phyloP scores from a whole-genome alignment of 2,113 vertebrate genomes.

The Charadrius vociferus region DNA sequence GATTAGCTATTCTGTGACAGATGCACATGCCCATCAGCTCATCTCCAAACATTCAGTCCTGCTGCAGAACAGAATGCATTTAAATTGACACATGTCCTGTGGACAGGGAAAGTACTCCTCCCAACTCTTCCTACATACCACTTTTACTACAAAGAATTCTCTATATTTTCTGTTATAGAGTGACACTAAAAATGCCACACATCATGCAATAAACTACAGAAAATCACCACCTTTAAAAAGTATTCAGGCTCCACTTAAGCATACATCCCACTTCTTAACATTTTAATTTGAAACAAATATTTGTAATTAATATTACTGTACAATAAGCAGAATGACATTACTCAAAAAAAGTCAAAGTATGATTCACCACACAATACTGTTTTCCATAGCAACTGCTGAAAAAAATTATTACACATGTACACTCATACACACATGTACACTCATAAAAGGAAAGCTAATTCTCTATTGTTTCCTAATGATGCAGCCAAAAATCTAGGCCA shows the following conservation, averaged over 20 bases:
- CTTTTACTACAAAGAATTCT: background rate
- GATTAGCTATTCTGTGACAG: background rate
- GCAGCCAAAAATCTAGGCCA: background rate
- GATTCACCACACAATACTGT: background rate
- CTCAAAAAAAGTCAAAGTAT: constrained; percentile 8
- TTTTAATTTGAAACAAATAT: background rate
- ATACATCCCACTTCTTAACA: background rate
- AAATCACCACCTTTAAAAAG: background rate
- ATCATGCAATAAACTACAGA: background rate
- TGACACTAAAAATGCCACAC: background rate
- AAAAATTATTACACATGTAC: background rate
- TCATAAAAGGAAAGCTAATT: background rate
- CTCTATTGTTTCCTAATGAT: background rate
- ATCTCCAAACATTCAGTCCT: background rate
- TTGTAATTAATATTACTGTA: constrained; percentile 4
- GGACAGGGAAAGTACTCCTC: background rate
- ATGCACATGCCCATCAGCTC: background rate
- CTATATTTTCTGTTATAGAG: background rate
- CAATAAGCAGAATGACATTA: background rate
- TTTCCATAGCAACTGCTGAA: constrained; percentile 25
- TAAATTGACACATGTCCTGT: background rate
- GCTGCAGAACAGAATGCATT: background rate
- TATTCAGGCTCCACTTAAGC: background rate
- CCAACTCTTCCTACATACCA: background rate
- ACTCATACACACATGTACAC: background rate